phyloP scores from a whole-genome alignment of 2,113 vertebrate species.

The Carettochelys insculpta region DNA sequence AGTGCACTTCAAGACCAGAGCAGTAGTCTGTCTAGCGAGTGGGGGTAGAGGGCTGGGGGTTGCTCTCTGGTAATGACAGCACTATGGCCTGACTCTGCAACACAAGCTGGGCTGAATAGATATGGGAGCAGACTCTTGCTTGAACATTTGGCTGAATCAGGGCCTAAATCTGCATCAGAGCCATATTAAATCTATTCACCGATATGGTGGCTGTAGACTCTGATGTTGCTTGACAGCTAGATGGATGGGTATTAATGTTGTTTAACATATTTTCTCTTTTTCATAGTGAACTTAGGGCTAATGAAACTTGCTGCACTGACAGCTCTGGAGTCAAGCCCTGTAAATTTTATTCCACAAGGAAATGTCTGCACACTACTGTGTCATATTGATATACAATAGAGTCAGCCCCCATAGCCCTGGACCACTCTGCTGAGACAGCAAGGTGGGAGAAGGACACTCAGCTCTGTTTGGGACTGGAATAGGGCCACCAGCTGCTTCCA shows the following conservation, averaged over 20 bases:
- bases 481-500: accelerated
- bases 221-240: neutral
- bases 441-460: neutral
- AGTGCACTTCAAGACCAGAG: neutral
- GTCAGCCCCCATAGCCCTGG: neutral
- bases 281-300: neutral
- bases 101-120: neutral
- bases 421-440: too few species aligned
- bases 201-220: accelerated
- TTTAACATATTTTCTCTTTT: neutral
- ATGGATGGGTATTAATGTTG: neutral
- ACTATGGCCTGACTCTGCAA: too few species aligned
- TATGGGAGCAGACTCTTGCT: neutral
- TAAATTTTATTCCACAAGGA: neutral
- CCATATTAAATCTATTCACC: accelerated
- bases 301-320: neutral
- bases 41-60: neutral
- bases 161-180: neutral
- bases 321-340: neutral
- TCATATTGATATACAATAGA: neutral
- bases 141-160: neutral
- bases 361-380: neutral
- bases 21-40: neutral
- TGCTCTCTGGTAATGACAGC: neutral
- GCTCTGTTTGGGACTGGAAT: accelerated